Base-by-base conservation (phyloP, 2,113 vertebrate genomes). In the Fregata magnificens region DNA sequence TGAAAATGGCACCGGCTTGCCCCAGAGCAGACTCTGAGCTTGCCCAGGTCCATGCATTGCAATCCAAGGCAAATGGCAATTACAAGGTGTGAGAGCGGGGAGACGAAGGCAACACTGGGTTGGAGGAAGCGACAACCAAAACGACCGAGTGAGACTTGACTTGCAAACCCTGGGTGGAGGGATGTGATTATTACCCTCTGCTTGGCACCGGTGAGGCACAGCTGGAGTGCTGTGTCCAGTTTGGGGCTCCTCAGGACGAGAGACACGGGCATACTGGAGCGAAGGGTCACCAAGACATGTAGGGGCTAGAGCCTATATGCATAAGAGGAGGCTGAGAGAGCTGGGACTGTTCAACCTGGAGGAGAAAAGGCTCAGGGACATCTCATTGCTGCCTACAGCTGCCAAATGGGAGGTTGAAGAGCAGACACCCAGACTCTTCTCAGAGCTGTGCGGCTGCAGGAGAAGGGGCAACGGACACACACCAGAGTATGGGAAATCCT, bases 61-160 rank as follows among this genome's bases (percentile, higher is more conserved):
- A 61, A 14, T 44, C 25, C 86, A 72, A 73, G 73, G 38, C 25
- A 65, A 61, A 82, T 32, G 13, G 6, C 19, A 71, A 74, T 24
- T 44, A 15, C 36, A 40, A 12, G 24, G 7, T 6, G 6, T 16
- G 15, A 45, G 16, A 58, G 36, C 2, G 1, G 38, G 12, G 28
- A 76, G 42, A 55, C 0, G 0, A 40, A 38, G 19, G 10, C 0
- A 0, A 31, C 2, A 4, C 16, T 66, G 31, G 9, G 3, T 7
- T 81, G 56, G 25, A 59, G 8, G n/a, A 80, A 58, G 19, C 11
- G 0, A 7, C 0, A 1, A 40, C 19, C 19, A 26, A 56, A 86
- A 65, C 1, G 3, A 7, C 2, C 0, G 0, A 4, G 11, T 50
- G 58, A 62, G 20, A n/a, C 28, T 18, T 76, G 32, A 21, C 4